Evolutionary conservation across 2,888 invertebrate genomes (phyloP).

Genomic region (Leucophora obtusa): DNA sequence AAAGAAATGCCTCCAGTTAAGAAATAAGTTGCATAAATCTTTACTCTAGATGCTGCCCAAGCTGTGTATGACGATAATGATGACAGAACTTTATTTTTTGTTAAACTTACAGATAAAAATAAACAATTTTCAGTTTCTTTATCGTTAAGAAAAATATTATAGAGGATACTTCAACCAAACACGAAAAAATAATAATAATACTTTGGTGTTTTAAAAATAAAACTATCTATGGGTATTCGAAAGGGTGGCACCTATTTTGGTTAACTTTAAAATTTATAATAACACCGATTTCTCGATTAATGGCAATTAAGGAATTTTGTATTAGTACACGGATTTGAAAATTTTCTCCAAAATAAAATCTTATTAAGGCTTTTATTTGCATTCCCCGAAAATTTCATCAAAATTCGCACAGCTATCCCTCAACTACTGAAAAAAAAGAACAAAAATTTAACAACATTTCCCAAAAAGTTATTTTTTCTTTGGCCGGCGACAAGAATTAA

Average conservation of each 20-base stretch:
- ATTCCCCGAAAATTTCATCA: no score
- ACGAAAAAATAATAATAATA: slow-evolving; percentile 32
- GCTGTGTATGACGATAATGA: not conserved
- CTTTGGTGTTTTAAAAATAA: slow-evolving; percentile 48
- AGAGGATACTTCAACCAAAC: slow-evolving; percentile 44
- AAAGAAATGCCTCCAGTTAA: slow-evolving; percentile 51
- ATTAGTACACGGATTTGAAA: no score
- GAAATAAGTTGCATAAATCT: slow-evolving; percentile 51
- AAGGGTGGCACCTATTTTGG: not conserved
- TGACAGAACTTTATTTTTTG: slow-evolving; percentile 22
- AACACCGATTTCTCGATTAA: no score
- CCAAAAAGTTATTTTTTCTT: no score
- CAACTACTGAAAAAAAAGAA: no score
- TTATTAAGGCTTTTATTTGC: no score
- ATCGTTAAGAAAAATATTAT: slow-evolving; percentile 5
- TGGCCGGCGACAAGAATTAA: no score
- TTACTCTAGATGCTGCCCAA: slow-evolving; percentile 9
- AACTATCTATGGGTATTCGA: not conserved
- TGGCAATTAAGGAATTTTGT: no score
- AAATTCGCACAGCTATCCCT: no score
- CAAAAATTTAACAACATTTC: no score
- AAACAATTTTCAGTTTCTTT: slow-evolving; percentile 11
- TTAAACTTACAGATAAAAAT: slow-evolving; percentile 48
- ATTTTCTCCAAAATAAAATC: no score
- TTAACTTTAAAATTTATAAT: no score